Evolutionary conservation across 1,140 invertebrate species (phyloP), one percentile per base, ranked within the genome.

Genomic region (Neelides sp.): DNA sequence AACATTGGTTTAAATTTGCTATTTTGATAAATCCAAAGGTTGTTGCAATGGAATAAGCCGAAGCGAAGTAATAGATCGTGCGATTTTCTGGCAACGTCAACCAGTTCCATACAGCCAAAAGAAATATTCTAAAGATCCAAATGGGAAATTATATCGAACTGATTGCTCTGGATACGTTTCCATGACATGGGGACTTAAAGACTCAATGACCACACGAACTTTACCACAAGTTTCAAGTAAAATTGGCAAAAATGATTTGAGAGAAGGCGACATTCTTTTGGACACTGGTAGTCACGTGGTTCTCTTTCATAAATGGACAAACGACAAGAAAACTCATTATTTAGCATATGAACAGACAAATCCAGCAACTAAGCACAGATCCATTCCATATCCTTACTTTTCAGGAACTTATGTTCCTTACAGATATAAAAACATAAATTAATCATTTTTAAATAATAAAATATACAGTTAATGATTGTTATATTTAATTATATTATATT

Each of bases 151-250:
- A 19, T 7, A n/a, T n/a, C 8, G 37, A 12, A 40, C 37, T 19
- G 37, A 40, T 40, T 40, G 37, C 19, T 40, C 37, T 19, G 37
- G 37, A 8, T 40, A 40, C 17, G 37, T 40, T 10, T 40, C 37
- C 10, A 40, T 40, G 37, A 19, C 37, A 8, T 40, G 37, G 37
- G 19, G 19, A 8, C 10, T 19, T 8, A 19, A 19, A 7, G 19
- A 10, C 8, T 13, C 8, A 13, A 13, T 13, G 8, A 40, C 8
- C 17, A 40, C 37, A 10, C 8, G 17, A 40, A 12, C 37, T 13
- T 19, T 40, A 10, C 10, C 19, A 8, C 10, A 7, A 8, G 8
- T 40, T 8, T 13, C 37, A 19, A 40, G 7, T 19, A 8, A 10
- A 10, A 40, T 40, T 19, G 8, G 10, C 10, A 40, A 40, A 19